phyloP scores from a whole-genome alignment of 2,888 invertebrate species.

The Sinotaia quadrata region DNA sequence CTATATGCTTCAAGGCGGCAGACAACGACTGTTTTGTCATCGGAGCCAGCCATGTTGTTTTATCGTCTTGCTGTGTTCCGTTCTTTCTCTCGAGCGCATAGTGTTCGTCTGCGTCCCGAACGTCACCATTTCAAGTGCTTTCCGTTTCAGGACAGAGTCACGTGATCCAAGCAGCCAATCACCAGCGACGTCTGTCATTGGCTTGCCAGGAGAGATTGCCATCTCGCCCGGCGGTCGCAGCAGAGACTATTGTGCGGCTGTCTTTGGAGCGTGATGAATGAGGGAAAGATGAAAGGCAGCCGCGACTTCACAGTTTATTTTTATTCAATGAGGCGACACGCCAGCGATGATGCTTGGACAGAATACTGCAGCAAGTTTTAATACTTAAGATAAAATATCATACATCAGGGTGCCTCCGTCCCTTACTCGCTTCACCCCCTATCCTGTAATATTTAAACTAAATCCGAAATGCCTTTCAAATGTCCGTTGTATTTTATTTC shows the following conservation, averaged over 20 bases:
- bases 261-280: constrained; percentile 7
- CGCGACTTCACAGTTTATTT: constrained; percentile 5
- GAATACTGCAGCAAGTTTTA: too few species aligned
- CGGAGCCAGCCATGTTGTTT: too few species aligned
- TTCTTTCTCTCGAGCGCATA: not conserved
- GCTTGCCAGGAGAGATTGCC: not conserved
- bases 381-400: too few species aligned
- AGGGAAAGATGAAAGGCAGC: constrained; percentile 6
- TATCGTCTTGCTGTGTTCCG: not conserved
- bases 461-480: too few species aligned
- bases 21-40: too few species aligned
- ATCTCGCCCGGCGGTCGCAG: constrained; percentile 5
- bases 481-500: too few species aligned
- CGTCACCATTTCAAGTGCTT: not conserved
- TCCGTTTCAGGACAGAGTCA: not conserved
- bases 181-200: not conserved
- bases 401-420: too few species aligned
- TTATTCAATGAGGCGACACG: too few species aligned
- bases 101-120: not conserved
- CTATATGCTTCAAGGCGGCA: too few species aligned
- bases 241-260: not conserved
- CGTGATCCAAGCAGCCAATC: constrained; percentile 5
- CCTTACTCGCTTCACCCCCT: too few species aligned
- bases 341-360: too few species aligned
- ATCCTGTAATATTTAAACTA: too few species aligned